Conservation (phyloP, 2,113 vertebrate species). For the Bubo scandiacus region DNA sequence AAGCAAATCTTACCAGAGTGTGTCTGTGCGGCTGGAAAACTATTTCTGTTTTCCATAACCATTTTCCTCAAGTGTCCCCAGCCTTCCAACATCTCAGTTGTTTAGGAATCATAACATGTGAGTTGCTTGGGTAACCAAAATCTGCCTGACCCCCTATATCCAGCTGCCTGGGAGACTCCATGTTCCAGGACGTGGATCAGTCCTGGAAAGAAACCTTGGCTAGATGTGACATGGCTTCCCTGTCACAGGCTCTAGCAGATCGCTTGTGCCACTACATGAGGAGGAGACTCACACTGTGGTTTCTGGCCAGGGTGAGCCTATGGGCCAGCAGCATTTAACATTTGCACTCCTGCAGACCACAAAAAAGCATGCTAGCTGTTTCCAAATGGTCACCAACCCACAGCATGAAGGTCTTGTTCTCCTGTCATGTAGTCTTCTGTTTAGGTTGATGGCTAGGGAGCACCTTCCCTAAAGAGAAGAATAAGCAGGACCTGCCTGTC, state of each 20-base stretch:
- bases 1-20: neutral
- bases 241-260: neutral
- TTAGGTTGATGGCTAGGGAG: neutral
- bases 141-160: neutral
- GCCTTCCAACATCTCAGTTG: conserved; percentile 38
- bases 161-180: conserved; percentile 1
- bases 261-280: fast-evolving
- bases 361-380: neutral
- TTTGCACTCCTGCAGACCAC: neutral
- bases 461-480: neutral
- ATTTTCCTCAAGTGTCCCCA: neutral
- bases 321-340: neutral
- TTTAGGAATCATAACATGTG: conserved; percentile 62
- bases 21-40: conserved; percentile 1
- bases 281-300: neutral
- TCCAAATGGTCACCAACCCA: neutral
- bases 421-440: neutral
- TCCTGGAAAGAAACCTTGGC: neutral
- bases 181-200: neutral
- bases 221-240: neutral
- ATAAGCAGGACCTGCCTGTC: neutral
- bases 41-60: conserved; percentile 7
- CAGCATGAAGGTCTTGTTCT: neutral
- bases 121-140: conserved; percentile 64
- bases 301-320: neutral